Base-by-base conservation (phyloP, 2,888 invertebrate species). In the Caenorhabditis auriculariae region DNA sequence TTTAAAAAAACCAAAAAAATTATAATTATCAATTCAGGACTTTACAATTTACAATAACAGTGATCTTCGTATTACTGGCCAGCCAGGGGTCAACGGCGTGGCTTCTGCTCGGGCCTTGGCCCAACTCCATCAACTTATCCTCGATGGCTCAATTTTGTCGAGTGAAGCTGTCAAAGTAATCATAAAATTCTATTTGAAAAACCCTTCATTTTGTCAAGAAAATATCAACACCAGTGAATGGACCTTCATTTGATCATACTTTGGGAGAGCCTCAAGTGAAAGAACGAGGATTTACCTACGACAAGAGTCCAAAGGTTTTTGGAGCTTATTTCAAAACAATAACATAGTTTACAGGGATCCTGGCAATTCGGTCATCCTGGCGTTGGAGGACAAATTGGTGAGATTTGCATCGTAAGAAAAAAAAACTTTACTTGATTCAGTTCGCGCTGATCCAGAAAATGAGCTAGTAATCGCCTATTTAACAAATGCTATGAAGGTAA, bases 341-440 rank as follows among this genome's bases (percentile, higher is more conserved):
- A 12, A 23, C 28, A 15, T 37, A 17, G 9, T 26, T 64, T 63
- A 27, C 65, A 76, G 74, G 73, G 73, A 6, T 29, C 58, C 28
- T 68, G 67, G 61, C 72, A 77, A 62, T 63, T 80, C 47, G 83
- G 83, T n/a, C 80, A 82, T 59, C 76, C 81, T 5, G 83, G 83
- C 1, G 82, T 78, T 46, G 83, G 83, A 4, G 83, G 83, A 6
- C 83, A 83, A 67, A 80, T 63, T 54, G 38, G 48, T 48, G 24
- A 37, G 17, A 41, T 19, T 15, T 15, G 17, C 41, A 41, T 35
- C 35, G 15, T 12, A 12, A 35, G 35, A 15, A 12, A 12, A 35
- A 41, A 7, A 12, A 12, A 41, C 7, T 15, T 17, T 7, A 41
- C 12, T 12, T 19, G 41, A 41, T 41, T 21, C 38, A 48, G 44